Percentiles rank a stretch among this genome's conserved stretches.
These are phyloP conservation scores for Hololepta plana DNA, from an alignment of 2,888 invertebrate species.

Conservation along the genomic window DNA sequence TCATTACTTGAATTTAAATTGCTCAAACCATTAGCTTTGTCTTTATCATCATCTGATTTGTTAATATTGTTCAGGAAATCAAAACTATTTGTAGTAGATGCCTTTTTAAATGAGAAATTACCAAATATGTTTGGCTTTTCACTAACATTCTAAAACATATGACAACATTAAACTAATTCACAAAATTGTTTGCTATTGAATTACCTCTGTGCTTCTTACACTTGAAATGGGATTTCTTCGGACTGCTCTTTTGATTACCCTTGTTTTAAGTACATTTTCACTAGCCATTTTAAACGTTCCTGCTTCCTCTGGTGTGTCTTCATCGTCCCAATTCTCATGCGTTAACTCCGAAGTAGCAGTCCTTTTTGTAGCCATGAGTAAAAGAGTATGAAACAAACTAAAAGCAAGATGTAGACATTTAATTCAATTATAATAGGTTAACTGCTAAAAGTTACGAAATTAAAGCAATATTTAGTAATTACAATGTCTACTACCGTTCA, in stretches of 20 bases:
- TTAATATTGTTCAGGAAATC: conserved; percentile 39
- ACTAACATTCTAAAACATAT: conserved; percentile 4
- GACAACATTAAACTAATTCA: background rate
- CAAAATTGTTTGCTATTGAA: background rate
- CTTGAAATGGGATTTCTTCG: conserved; percentile 32
- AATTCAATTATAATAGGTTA: no score
- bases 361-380: conserved; percentile 62
- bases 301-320: conserved; percentile 56
- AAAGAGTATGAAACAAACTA: no score
- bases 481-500: no score
- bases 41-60: conserved; percentile 26
- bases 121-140: conserved; percentile 36
- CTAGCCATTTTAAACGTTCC: conserved; percentile 52
- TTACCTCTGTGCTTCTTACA: no score
- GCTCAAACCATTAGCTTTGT: conserved; percentile 22
- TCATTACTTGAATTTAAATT: conserved; percentile 9
- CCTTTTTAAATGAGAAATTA: conserved; percentile 32
- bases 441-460: no score
- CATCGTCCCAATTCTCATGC: conserved; percentile 73
- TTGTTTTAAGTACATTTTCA: conserved; percentile 50
- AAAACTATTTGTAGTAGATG: conserved; percentile 20
- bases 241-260: conserved; percentile 65
- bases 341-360: conserved; percentile 56
- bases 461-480: no score
- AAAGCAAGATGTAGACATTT: no score